phyloP scores from a whole-genome alignment of 2,113 vertebrate species.

The Stercorarius parasiticus region DNA sequence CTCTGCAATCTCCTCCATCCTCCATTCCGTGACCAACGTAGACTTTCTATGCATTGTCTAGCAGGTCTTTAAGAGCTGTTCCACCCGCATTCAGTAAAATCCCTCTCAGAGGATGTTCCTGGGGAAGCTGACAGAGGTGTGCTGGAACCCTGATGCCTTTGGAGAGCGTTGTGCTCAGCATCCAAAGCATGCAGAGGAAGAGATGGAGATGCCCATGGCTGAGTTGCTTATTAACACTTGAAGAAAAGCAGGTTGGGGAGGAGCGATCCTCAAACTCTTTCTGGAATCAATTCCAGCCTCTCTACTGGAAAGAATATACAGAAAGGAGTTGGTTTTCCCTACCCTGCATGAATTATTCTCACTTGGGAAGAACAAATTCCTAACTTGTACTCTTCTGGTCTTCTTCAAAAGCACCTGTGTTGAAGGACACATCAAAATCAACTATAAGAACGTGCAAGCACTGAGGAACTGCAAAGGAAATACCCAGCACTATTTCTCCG shows the following conservation, averaged over 20 bases:
- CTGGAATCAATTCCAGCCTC: background rate
- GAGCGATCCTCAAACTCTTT: background rate
- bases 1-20: background rate
- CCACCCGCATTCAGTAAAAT: background rate
- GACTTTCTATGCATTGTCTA: background rate
- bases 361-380: background rate
- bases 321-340: background rate
- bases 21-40: background rate
- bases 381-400: background rate
- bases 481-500: background rate
- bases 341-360: background rate
- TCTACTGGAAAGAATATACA: background rate
- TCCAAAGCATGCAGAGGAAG: background rate
- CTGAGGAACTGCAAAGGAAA: background rate
- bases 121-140: background rate
- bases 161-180: background rate
- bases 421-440: background rate
- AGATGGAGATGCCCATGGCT: fast-evolving
- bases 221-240: background rate
- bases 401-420: fast-evolving
- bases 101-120: background rate
- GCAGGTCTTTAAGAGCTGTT: background rate
- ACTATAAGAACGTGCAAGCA: background rate
- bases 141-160: background rate
- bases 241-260: background rate